Evolutionary conservation across 2,888 invertebrate species (phyloP), one percentile per base, ranked within the genome.

Genomic region (Meta bourneti): DNA sequence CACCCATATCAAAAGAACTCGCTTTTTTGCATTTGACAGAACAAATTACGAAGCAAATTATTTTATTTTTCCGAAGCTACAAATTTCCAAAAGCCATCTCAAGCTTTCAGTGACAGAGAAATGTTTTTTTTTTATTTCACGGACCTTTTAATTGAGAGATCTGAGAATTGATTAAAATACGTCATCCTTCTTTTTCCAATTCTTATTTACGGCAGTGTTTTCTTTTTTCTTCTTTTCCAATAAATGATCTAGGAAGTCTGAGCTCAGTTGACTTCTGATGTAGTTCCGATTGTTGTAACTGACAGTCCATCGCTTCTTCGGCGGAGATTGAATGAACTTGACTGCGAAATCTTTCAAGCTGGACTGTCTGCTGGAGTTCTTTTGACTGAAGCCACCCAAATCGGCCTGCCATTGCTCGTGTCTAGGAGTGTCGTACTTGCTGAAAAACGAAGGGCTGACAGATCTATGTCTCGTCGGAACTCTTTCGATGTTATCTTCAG

Each of bases 201-300:
- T 80, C 79, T 86, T 61, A n/a, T 52, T 77, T 13, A 19, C 20
- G 7, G n/a, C 6, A 1, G 20, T 70, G 16, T 48, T 79, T 1
- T 71, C n/a, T 77, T 34, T 69, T 19, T 74, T 84, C 90, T 90
- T 90, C 19, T 84, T 72, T 20, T 84, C 84, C 19, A 84, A 8
- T 9, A 79, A 34, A 49, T 79, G 61, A 61, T 90, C 52, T 16
- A 90, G 4, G n/a, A 79, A 49, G 7, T 72, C 84, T 34, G 71
- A 7, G 13, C 83, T 90, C 11, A 90, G 20, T 49, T 90, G 90
- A 11, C 90, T 90, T 79, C 71, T 84, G 6, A 90, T 90, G 72
- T 72, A 90, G 51, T 90, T 90, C 34, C 70, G 79, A 84, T 90
- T 90, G 71, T 90, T 84, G 71, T 90, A 90, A n/a, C 20, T 79